phyloP scores from a whole-genome alignment of 64 coral and sea anemone genomes.

The Anthopleura sola region DNA sequence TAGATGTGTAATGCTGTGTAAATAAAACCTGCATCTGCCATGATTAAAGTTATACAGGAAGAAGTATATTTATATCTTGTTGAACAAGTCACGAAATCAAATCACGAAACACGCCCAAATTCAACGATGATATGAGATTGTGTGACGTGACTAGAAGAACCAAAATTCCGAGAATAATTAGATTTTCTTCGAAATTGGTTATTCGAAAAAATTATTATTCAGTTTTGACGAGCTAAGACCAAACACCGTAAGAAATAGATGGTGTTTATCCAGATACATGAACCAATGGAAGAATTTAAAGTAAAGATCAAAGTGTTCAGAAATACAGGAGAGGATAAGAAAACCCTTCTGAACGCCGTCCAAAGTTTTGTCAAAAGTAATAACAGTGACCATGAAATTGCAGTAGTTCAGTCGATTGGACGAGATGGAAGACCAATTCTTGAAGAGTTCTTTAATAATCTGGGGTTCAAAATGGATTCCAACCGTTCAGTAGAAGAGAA shows the following conservation, averaged over 20 bases:
- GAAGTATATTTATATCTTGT: too few species aligned
- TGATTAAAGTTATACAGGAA: too few species aligned
- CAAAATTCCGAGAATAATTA: too few species aligned
- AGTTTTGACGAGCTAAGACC: neutral
- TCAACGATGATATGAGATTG: too few species aligned
- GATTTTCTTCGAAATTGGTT: too few species aligned
- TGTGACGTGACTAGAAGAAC: too few species aligned
- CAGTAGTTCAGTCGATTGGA: neutral
- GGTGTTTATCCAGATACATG: neutral
- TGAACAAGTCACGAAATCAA: too few species aligned
- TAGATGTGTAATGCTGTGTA: too few species aligned
- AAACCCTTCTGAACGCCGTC: neutral
- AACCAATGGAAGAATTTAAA: neutral
- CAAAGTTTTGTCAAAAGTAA: neutral
- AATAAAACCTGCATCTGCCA: too few species aligned
- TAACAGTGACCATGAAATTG: neutral
- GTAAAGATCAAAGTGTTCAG: neutral
- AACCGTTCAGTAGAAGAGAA: neutral
- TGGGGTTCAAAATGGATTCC: neutral
- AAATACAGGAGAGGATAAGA: neutral
- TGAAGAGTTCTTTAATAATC: neutral
- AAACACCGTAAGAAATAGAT: neutral
- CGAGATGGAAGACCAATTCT: neutral
- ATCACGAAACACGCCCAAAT: too few species aligned
- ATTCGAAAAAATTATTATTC: too few species aligned